Evolutionary conservation across 2,797 vertebrate genomes (phyloP).

Genomic region (Parauchenoglanis ngamensis): DNA sequence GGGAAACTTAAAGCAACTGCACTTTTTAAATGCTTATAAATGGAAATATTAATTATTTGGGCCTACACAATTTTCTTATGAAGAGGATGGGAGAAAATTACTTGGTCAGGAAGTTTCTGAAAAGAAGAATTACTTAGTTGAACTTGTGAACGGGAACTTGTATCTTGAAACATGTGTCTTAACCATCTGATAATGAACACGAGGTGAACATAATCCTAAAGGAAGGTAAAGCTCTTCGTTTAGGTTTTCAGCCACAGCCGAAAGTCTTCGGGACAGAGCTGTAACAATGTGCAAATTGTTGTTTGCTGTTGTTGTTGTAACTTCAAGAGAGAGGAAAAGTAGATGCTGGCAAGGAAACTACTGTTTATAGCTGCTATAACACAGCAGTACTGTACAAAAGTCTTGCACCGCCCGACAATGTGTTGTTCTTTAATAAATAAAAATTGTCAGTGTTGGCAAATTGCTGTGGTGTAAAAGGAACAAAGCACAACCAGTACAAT

Average conservation of each 20-base stretch:
- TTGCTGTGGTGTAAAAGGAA: background rate
- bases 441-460: background rate
- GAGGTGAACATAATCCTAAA: background rate
- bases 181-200: background rate
- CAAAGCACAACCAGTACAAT: background rate
- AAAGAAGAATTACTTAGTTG: background rate
- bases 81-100: background rate
- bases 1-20: constrained; percentile 62
- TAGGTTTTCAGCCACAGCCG: background rate
- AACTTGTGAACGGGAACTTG: background rate
- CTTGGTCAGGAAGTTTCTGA: constrained; percentile 2
- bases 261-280: background rate
- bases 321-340: background rate
- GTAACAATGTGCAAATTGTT: background rate
- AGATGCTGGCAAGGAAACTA: background rate
- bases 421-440: background rate
- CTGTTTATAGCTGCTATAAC: background rate
- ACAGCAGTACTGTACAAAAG: no score
- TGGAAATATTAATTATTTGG: constrained; percentile 41
- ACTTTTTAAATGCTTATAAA: constrained; percentile 47
- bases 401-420: background rate
- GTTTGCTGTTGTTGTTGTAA: background rate
- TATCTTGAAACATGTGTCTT: no score
- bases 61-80: constrained; percentile 1
- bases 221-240: background rate